Conservation (phyloP, 2,113 vertebrate genomes). For the Setophaga kirtlandii region DNA sequence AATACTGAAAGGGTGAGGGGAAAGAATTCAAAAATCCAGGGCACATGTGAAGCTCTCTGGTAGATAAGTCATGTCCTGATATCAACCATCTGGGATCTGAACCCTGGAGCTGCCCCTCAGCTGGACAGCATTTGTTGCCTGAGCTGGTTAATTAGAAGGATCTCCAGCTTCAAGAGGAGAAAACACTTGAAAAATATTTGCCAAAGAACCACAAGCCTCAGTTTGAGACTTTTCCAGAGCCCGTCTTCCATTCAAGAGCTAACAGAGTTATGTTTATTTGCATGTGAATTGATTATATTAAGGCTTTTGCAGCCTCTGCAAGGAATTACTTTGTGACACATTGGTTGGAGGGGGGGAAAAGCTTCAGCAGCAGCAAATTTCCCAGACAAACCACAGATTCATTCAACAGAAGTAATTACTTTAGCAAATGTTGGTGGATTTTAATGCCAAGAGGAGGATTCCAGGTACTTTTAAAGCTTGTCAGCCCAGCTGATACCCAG, state of each 20-base stretch:
- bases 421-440: constrained; percentile 57
- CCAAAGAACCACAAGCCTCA: neutral
- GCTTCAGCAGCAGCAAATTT: constrained; percentile 32
- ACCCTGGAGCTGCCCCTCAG: constrained; percentile 49
- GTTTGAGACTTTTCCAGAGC: neutral
- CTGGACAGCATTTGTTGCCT: constrained; percentile 20
- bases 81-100: constrained; percentile 65
- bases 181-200: constrained; percentile 16
- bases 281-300: neutral
- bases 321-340: neutral
- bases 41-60: constrained; percentile 71
- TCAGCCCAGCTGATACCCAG: neutral
- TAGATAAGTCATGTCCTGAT: neutral
- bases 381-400: neutral
- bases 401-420: constrained; percentile 52
- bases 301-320: neutral
- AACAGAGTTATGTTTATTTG: neutral
- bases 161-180: neutral
- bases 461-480: constrained; percentile 33
- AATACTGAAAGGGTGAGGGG: neutral
- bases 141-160: constrained; percentile 52
- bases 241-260: neutral
- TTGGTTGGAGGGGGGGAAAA: neutral
- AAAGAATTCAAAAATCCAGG: neutral
- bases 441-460: constrained; percentile 21